Conservation (phyloP, 2,888 invertebrate genomes). For the Acronicta psi region DNA sequence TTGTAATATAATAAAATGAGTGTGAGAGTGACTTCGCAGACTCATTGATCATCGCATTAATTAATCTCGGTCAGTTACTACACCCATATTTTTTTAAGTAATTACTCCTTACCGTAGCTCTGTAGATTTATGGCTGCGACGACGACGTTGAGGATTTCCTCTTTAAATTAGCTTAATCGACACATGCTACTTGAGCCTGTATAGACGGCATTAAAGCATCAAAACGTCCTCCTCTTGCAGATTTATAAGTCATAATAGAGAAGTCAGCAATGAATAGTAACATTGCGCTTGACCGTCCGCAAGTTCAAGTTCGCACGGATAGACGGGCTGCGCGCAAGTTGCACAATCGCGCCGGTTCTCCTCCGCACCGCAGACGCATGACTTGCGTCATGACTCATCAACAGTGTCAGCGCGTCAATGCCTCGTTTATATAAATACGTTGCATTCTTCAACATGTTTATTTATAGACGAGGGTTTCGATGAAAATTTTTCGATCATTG, state of each 20-base stretch:
- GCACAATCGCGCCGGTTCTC: slow-evolving; percentile 67
- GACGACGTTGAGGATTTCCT: slow-evolving; percentile 53
- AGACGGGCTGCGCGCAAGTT: slow-evolving; percentile 62
- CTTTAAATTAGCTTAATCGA: slow-evolving; percentile 47
- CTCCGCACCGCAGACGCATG: slow-evolving; percentile 62
- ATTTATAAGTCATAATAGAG: slow-evolving; percentile 33
- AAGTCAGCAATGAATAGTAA: slow-evolving; percentile 46
- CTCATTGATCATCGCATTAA: slow-evolving; percentile 41
- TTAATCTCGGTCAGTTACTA: slow-evolving; percentile 39
- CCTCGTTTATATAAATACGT: slow-evolving; percentile 77
- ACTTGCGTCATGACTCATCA: slow-evolving; percentile 80
- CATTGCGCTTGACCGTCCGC: slow-evolving; percentile 78
- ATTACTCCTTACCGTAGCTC: slow-evolving; percentile 45
- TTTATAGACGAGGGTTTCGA: slow-evolving; percentile 71
- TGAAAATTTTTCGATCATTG: slow-evolving; percentile 68
- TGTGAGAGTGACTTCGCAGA: slow-evolving; percentile 13
- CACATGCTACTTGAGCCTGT: not conserved
- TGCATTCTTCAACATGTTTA: slow-evolving; percentile 74
- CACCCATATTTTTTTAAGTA: slow-evolving; percentile 50
- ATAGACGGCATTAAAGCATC: slow-evolving; percentile 8
- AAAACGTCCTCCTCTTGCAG: not conserved
- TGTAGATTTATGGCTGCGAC: slow-evolving; percentile 48
- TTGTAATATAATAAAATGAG: slow-evolving; percentile 6
- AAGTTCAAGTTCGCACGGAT: slow-evolving; percentile 80
- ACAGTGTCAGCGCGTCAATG: slow-evolving; percentile 77